Percentiles rank a stretch among this genome's conserved stretches.
phyloP scores from a whole-genome alignment of 1,140 invertebrate species.

The Fragariocoptes setiger region DNA sequence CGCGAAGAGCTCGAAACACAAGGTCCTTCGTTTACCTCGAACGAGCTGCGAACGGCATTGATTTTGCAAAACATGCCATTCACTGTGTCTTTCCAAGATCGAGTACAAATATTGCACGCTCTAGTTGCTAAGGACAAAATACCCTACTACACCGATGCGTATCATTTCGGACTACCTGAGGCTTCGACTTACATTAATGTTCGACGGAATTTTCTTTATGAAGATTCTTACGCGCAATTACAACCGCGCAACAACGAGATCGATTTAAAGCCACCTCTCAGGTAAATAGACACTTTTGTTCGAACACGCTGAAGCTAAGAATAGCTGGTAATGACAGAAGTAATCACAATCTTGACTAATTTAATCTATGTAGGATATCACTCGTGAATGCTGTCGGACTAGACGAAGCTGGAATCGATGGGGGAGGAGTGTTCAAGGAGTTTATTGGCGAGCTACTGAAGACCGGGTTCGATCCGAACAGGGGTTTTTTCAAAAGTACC shows the following conservation, averaged over 20 bases:
- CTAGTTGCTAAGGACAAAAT: constrained; percentile 24
- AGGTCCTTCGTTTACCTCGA: constrained; percentile 49
- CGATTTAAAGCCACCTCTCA: constrained; percentile 8
- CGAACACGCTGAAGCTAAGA: background rate
- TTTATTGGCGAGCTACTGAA: constrained; percentile 64
- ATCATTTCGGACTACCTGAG: constrained; percentile 33
- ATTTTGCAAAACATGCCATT: constrained; percentile 72
- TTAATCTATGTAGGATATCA: no score
- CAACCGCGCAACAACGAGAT: constrained; percentile 48
- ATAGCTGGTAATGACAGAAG: no score
- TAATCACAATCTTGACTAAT: no score
- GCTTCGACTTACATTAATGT: constrained; percentile 44
- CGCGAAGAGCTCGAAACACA: constrained; percentile 29
- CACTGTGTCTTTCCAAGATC: constrained; percentile 53
- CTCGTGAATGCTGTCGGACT: constrained; percentile 57
- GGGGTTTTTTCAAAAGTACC: constrained; percentile 68
- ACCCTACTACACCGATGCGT: constrained; percentile 33
- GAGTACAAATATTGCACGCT: constrained; percentile 28
- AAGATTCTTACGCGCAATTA: constrained; percentile 81
- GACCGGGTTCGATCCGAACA: constrained; percentile 81
- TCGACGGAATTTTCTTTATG: constrained; percentile 65
- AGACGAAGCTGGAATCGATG: constrained; percentile 82
- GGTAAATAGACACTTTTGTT: no score
- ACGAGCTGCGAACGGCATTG: constrained; percentile 51
- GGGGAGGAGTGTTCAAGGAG: constrained; percentile 59